These are phyloP conservation scores for Sminthopsis crassicaudata DNA, from an alignment of 2,113 vertebrate species.

Conservation along the genomic window DNA sequence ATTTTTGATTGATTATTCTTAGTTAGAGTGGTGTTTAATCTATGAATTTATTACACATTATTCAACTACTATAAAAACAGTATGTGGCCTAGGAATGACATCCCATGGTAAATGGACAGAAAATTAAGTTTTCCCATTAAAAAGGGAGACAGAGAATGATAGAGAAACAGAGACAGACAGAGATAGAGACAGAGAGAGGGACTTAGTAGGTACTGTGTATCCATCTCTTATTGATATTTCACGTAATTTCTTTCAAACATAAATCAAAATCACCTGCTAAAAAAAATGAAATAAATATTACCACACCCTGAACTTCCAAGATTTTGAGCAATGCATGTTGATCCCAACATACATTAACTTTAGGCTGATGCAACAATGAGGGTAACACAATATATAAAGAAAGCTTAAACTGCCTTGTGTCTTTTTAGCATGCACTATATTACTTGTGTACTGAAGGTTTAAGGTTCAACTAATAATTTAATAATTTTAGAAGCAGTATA, in stretches of 20 bases:
- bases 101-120: conserved; percentile 72
- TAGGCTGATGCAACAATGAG: conserved; percentile 25
- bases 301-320: conserved; percentile 52
- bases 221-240: conserved; percentile 71
- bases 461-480: background rate
- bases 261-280: conserved; percentile 57
- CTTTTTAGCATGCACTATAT: background rate
- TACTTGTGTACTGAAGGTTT: background rate
- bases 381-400: background rate
- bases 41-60: conserved; percentile 83
- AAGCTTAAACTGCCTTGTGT: background rate
- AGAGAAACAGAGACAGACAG: no score
- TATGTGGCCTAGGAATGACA: conserved; percentile 76
- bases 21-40: conserved; percentile 80
- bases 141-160: background rate
- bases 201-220: conserved; percentile 53
- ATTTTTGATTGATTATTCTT: conserved; percentile 83
- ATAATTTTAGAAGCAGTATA: background rate
- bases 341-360: background rate
- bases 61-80: conserved; percentile 79
- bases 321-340: background rate
- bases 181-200: background rate
- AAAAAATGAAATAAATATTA: conserved; percentile 29
- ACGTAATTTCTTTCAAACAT: conserved; percentile 60
- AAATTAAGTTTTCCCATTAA: conserved; percentile 54